Evolutionary conservation across 2,797 vertebrate species (phyloP).

Genomic region (Siniperca scherzeri): DNA sequence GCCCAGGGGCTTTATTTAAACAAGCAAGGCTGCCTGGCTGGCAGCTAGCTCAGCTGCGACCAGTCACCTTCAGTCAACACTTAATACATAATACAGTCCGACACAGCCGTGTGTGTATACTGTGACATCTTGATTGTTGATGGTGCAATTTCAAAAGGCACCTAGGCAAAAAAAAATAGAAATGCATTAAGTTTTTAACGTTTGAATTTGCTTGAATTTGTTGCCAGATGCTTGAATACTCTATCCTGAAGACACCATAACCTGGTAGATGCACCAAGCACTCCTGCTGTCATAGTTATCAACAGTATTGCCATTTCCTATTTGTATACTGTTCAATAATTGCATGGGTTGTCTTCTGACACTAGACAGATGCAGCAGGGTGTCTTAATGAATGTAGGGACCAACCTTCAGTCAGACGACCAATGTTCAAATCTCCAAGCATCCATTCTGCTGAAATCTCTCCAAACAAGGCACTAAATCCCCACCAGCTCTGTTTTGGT

Average conservation of each 20-base stretch:
- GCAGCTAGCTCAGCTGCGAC: slow-evolving; percentile 75
- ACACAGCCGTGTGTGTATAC: slow-evolving; percentile 38
- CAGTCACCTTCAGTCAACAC: slow-evolving; percentile 69
- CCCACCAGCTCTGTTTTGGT: background rate
- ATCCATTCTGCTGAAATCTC: slow-evolving; percentile 15
- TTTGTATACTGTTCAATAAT: background rate
- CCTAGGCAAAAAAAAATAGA: background rate
- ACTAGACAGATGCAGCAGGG: background rate
- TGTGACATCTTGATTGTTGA: slow-evolving; percentile 37
- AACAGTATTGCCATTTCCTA: background rate
- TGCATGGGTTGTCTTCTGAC: background rate
- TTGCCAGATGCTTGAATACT: background rate
- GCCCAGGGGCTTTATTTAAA: slow-evolving; percentile 47
- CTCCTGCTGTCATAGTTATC: background rate
- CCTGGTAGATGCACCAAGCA: background rate
- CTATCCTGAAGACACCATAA: background rate
- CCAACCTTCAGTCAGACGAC: background rate
- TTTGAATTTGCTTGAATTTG: background rate
- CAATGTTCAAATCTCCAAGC: background rate
- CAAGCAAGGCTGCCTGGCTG: slow-evolving; percentile 57
- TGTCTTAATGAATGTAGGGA: background rate
- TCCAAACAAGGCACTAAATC: slow-evolving; percentile 7
- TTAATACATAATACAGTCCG: slow-evolving; percentile 48
- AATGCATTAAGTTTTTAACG: background rate
- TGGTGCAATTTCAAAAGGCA: slow-evolving; percentile 27